Evolutionary conservation across 2,888 invertebrate genomes (phyloP).

Genomic region (Phyto melanocephala): DNA sequence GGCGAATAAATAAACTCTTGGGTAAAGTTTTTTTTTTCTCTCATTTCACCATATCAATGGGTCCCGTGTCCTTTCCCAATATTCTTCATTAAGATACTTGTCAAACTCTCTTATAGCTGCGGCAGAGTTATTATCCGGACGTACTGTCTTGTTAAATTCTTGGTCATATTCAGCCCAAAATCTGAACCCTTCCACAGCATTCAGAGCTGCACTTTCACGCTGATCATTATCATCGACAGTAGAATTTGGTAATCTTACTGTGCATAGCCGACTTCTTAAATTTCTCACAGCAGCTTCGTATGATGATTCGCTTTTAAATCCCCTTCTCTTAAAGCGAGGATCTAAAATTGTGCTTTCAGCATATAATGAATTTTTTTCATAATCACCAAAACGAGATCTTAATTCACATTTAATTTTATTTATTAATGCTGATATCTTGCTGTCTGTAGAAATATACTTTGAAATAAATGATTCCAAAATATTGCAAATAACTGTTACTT

Average conservation of each 20-base stretch:
- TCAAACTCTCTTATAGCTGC: conserved; percentile 14
- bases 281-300: neutral
- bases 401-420: neutral
- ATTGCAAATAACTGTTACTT: neutral
- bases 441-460: neutral
- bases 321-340: neutral
- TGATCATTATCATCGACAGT: neutral
- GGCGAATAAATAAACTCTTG: neutral
- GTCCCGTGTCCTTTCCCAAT: neutral
- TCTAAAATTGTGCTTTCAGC: conserved; percentile 15
- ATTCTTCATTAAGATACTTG: conserved; percentile 2
- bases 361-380: neutral
- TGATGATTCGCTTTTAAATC: neutral
- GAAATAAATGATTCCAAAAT: conserved; percentile 1
- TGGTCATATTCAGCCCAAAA: conserved; percentile 26
- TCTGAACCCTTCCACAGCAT: neutral
- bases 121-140: conserved; percentile 23
- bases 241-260: neutral
- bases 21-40: conserved; percentile 7
- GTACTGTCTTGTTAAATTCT: neutral
- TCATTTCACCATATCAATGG: conserved; percentile 12
- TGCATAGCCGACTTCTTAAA: neutral
- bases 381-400: neutral
- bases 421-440: neutral
- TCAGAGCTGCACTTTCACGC: neutral